Conservation (phyloP, 2,888 invertebrate genomes). For the Allygus modestus region DNA sequence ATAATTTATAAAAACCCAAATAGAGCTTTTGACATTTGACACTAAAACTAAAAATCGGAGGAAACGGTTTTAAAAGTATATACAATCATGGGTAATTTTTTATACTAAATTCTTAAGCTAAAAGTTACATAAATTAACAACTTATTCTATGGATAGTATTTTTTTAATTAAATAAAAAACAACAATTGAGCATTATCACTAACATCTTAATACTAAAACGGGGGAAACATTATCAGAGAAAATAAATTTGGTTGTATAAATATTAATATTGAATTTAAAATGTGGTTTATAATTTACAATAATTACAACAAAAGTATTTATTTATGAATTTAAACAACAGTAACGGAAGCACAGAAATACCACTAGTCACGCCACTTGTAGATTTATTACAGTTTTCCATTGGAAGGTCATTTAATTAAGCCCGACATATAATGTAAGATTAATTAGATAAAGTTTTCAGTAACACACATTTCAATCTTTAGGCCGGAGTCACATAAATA, state of each 20-base stretch:
- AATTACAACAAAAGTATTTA: background rate
- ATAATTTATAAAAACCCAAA: no score
- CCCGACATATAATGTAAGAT: background rate
- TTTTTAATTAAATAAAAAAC: slow-evolving; percentile 15
- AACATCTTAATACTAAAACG: background rate
- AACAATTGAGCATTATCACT: slow-evolving; percentile 43
- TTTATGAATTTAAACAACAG: background rate
- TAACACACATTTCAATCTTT: background rate
- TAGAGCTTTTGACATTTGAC: no score
- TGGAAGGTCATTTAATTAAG: background rate
- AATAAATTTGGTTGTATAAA: background rate
- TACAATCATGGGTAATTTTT: background rate
- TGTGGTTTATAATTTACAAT: slow-evolving; percentile 2
- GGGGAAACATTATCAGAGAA: background rate
- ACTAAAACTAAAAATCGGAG: no score
- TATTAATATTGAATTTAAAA: background rate
- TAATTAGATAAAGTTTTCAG: background rate
- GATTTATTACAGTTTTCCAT: background rate
- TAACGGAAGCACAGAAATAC: slow-evolving; percentile 11
- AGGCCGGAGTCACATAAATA: slow-evolving; percentile 1
- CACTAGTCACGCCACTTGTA: slow-evolving; percentile 2
- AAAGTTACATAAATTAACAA: slow-evolving; percentile 18
- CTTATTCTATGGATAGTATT: background rate
- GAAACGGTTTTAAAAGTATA: no score
- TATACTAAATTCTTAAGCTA: slow-evolving; percentile 6